These are phyloP conservation scores for Choristoneura fumiferana DNA, from an alignment of 1,140 invertebrate species.

Conservation along the genomic window DNA sequence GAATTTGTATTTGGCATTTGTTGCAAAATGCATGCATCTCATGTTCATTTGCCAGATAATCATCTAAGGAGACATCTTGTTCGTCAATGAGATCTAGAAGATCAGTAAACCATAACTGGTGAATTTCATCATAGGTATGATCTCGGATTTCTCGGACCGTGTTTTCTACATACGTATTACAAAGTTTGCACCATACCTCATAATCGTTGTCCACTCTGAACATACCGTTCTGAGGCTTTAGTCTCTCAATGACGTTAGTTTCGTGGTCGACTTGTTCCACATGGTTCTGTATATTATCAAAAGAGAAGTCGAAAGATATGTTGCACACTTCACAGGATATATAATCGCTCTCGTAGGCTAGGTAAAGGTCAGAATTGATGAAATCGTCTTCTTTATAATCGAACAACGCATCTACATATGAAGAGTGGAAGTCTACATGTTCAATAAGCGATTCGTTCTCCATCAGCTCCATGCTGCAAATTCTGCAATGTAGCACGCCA, in stretches of 20 bases:
- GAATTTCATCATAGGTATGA: slow-evolving; percentile 50
- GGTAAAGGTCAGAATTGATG: slow-evolving; percentile 42
- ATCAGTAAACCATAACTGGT: slow-evolving; percentile 50
- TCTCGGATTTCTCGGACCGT: slow-evolving; percentile 35
- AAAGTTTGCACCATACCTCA: slow-evolving; percentile 60
- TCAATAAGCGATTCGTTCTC: slow-evolving; percentile 44
- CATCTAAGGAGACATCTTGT: slow-evolving; percentile 48
- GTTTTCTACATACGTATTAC: slow-evolving; percentile 49
- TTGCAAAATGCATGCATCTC: slow-evolving; percentile 53
- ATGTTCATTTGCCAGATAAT: slow-evolving; percentile 48
- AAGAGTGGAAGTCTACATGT: slow-evolving; percentile 55
- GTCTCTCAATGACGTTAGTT: slow-evolving; percentile 36
- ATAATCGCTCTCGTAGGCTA: slow-evolving; percentile 44
- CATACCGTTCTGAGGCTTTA: slow-evolving; percentile 56
- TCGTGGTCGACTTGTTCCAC: slow-evolving; percentile 48
- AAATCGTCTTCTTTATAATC: slow-evolving; percentile 55
- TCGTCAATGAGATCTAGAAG: slow-evolving; percentile 51
- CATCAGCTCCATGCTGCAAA: slow-evolving; percentile 38
- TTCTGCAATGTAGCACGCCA: slow-evolving; percentile 47
- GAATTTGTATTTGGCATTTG: slow-evolving; percentile 46
- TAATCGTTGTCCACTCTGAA: slow-evolving; percentile 48
- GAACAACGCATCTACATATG: slow-evolving; percentile 49
- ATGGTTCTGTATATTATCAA: slow-evolving; percentile 50
- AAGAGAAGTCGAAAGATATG: slow-evolving; percentile 33
- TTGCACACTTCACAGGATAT: slow-evolving; percentile 52